phyloP scores from a whole-genome alignment of 2,113 vertebrate species.

The Melanostigma gelatinosum region DNA sequence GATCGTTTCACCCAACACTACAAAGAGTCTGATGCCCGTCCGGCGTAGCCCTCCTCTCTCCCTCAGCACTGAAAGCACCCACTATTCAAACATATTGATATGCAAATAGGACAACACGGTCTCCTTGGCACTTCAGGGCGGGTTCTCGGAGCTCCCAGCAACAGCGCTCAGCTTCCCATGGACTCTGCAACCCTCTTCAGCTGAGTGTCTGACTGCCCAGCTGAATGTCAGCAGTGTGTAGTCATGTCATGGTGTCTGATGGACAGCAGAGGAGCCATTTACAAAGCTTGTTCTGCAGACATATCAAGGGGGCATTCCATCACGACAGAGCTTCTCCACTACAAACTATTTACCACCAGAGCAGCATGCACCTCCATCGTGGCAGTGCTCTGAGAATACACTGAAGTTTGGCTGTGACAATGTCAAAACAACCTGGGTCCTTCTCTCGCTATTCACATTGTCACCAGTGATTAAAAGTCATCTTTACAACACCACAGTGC shows the following conservation, averaged over 20 bases:
- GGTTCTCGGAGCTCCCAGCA: constrained; percentile 25
- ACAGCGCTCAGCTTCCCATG: constrained; percentile 27
- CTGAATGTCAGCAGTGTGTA: constrained; percentile 12
- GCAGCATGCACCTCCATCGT: constrained; percentile 5
- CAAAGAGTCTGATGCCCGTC: background rate
- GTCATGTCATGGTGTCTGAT: constrained; percentile 10
- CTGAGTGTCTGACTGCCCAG: background rate
- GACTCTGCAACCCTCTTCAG: background rate
- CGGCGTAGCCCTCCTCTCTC: background rate
- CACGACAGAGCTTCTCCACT: background rate
- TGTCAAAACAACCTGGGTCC: background rate
- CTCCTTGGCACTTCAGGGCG: constrained; percentile 19
- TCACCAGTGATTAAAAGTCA: background rate
- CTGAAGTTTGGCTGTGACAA: background rate
- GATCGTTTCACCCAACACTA: background rate
- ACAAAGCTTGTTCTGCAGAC: constrained; percentile 14
- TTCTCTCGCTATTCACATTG: background rate
- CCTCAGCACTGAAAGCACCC: background rate
- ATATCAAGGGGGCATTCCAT: constrained; percentile 26
- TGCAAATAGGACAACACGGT: constrained; percentile 51
- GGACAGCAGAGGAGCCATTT: constrained; percentile 3
- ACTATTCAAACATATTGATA: constrained; percentile 55
- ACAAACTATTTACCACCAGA: constrained; percentile 30
- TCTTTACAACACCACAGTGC: background rate
- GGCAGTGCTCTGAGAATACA: background rate